These are phyloP conservation scores for Macrotrachela quadricornifera DNA, from an alignment of 1,140 invertebrate species.

Conservation along the genomic window DNA sequence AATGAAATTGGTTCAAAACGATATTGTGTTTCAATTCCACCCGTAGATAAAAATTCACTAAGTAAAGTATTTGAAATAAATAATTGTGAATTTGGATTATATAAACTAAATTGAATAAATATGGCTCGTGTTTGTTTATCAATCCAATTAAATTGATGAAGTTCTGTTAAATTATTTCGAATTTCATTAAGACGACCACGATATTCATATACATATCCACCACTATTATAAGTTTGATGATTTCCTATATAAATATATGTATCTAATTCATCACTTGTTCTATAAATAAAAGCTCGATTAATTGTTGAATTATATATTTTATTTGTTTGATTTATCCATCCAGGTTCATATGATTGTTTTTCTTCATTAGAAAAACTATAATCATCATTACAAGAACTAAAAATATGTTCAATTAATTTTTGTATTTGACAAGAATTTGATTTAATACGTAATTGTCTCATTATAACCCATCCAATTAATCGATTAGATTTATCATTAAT, in stretches of 20 bases:
- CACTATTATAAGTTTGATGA: constrained; percentile 30
- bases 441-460: constrained; percentile 31
- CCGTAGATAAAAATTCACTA: constrained; percentile 13
- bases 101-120: constrained; percentile 13
- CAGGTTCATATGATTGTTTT: too few relatives aligned
- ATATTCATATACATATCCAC: constrained; percentile 35
- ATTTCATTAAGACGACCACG: constrained; percentile 23
- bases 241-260: too few relatives aligned
- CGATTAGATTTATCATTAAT: constrained; percentile 33
- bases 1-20: constrained; percentile 12
- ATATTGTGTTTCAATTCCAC: constrained; percentile 21
- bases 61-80: constrained; percentile 12
- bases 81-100: constrained; percentile 13
- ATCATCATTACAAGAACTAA: too few relatives aligned
- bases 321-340: too few relatives aligned
- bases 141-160: constrained; percentile 20
- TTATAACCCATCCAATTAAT: constrained; percentile 35
- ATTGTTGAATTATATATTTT: too few relatives aligned
- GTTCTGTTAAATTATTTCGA: constrained; percentile 17
- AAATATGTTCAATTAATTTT: too few relatives aligned
- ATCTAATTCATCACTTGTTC: too few relatives aligned
- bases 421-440: too few relatives aligned
- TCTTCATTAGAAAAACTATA: too few relatives aligned
- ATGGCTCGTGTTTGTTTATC: constrained; percentile 11
- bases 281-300: too few relatives aligned